phyloP scores from a whole-genome alignment of 2,113 vertebrate species.

The Lamprotornis superbus region DNA sequence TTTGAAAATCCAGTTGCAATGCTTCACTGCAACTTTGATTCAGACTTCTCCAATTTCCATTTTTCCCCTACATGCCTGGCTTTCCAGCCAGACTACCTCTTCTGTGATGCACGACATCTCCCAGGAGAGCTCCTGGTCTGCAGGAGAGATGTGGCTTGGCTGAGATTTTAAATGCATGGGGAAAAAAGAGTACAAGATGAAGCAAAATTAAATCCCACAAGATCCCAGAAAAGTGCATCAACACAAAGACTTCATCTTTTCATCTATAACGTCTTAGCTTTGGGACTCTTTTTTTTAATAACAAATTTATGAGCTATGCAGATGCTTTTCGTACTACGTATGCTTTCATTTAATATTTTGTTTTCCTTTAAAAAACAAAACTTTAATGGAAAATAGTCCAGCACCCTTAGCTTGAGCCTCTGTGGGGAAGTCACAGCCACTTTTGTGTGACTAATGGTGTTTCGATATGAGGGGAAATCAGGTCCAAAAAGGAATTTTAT shows the following conservation, averaged over 20 bases:
- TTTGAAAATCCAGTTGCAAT: background rate
- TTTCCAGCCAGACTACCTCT: background rate
- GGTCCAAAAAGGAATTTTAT: background rate
- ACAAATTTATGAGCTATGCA: background rate
- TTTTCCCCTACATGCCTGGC: background rate
- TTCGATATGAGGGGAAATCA: background rate
- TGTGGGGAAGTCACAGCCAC: background rate
- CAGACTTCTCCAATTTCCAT: background rate
- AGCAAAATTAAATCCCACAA: background rate
- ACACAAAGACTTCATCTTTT: background rate
- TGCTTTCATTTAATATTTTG: background rate
- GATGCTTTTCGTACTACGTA: background rate
- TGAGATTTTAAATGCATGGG: background rate
- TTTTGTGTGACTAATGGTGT: background rate
- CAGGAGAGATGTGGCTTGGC: background rate
- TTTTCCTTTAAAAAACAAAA: background rate
- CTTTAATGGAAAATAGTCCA: background rate
- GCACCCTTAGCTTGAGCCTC: background rate
- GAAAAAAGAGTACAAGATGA: background rate
- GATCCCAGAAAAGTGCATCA: background rate
- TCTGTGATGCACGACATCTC: background rate
- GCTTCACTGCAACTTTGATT: background rate
- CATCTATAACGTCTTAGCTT: background rate
- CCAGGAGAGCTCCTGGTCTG: background rate
- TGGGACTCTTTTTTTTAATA: background rate